These are phyloP conservation scores for Phlogophora meticulosa DNA, from an alignment of 2,888 invertebrate genomes.

Conservation along the genomic window DNA sequence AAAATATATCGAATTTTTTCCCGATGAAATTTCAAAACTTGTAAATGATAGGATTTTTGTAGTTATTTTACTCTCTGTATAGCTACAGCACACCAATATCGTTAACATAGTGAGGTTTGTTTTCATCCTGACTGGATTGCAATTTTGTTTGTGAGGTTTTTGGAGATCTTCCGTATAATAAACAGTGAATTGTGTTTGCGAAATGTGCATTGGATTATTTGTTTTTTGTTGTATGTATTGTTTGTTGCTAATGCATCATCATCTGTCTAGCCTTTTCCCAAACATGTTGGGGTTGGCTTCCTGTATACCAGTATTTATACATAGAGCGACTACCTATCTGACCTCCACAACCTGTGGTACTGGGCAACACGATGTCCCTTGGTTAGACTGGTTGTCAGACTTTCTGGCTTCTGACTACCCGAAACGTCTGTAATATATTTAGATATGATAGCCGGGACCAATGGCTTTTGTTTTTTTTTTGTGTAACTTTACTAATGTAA, in stretches of 20 bases:
- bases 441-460: too few relatives aligned
- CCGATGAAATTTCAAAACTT: slow-evolving; percentile 44
- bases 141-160: slow-evolving; percentile 5
- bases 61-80: neutral
- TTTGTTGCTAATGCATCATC: neutral
- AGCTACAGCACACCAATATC: neutral
- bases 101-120: slow-evolving; percentile 23
- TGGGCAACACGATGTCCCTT: too few relatives aligned
- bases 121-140: slow-evolving; percentile 17
- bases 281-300: too few relatives aligned
- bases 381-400: too few relatives aligned
- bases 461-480: too few relatives aligned
- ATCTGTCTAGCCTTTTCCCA: too few relatives aligned
- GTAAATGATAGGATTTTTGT: slow-evolving; percentile 56
- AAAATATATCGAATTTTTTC: slow-evolving; percentile 37
- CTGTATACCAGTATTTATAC: too few relatives aligned
- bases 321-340: too few relatives aligned
- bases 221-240: neutral
- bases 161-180: neutral
- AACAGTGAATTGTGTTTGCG: neutral
- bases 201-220: neutral
- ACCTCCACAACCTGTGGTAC: too few relatives aligned
- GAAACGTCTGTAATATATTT: too few relatives aligned
- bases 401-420: too few relatives aligned
- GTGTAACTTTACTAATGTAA: too few relatives aligned